phyloP scores from a whole-genome alignment of 64 coral and sea anemone species.

The Actinia tenebrosa region DNA sequence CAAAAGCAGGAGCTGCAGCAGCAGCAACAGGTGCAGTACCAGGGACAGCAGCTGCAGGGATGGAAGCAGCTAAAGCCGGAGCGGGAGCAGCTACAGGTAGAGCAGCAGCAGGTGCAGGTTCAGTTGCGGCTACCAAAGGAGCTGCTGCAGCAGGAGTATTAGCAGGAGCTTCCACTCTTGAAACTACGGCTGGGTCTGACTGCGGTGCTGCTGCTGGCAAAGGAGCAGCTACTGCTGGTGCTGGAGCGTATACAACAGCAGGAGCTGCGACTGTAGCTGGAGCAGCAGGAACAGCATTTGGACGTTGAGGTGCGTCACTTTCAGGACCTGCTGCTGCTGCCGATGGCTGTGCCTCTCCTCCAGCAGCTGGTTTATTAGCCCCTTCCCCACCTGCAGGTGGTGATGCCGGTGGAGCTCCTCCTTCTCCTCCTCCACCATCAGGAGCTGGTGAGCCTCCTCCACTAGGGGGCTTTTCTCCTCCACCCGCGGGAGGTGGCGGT shows the following conservation, averaged over 20 bases:
- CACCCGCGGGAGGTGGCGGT: background rate
- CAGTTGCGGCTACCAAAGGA: constrained; percentile 1
- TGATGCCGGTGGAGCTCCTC: background rate
- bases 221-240: background rate
- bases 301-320: background rate
- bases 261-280: background rate
- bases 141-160: background rate
- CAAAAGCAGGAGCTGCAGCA: background rate
- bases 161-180: no score
- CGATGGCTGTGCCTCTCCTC: background rate
- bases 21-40: background rate
- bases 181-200: no score
- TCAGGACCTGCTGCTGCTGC: background rate
- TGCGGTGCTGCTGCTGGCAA: background rate
- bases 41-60: background rate
- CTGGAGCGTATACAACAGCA: background rate
- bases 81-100: background rate
- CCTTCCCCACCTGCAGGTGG: background rate
- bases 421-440: background rate
- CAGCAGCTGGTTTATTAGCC: background rate
- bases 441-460: background rate
- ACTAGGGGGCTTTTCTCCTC: background rate
- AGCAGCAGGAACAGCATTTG: no score
- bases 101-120: background rate
- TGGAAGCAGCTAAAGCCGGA: background rate